These are phyloP conservation scores for Meteorus cinctellus DNA, from an alignment of 2,888 invertebrate species.

Conservation along the genomic window DNA sequence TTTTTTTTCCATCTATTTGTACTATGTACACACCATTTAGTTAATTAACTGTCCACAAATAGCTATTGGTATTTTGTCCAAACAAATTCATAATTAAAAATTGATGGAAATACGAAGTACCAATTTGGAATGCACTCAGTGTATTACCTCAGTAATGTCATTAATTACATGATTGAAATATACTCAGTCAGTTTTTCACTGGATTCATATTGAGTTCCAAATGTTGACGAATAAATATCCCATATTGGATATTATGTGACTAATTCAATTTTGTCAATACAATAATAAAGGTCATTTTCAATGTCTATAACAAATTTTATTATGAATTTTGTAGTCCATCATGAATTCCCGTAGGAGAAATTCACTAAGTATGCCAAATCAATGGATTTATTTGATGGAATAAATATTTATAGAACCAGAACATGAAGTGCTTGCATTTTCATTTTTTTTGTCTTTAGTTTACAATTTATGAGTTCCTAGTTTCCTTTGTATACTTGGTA, in stretches of 20 bases:
- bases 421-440: neutral
- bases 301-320: neutral
- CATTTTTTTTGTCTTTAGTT: neutral
- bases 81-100: neutral
- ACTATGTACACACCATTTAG: neutral
- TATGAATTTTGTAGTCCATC: neutral
- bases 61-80: neutral
- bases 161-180: neutral
- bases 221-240: neutral
- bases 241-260: neutral
- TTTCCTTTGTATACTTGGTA: constrained; percentile 52
- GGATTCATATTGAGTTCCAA: neutral
- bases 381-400: neutral
- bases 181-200: neutral
- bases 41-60: neutral
- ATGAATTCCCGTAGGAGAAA: too few relatives aligned
- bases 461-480: constrained; percentile 49
- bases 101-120: neutral
- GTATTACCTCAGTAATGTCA: neutral
- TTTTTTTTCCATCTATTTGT: neutral
- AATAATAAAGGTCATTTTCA: neutral
- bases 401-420: neutral
- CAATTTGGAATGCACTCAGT: neutral
- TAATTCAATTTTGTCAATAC: neutral
- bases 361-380: neutral